Evolutionary conservation across 2,113 vertebrate species (phyloP).

Genomic region (Rana temporaria): DNA sequence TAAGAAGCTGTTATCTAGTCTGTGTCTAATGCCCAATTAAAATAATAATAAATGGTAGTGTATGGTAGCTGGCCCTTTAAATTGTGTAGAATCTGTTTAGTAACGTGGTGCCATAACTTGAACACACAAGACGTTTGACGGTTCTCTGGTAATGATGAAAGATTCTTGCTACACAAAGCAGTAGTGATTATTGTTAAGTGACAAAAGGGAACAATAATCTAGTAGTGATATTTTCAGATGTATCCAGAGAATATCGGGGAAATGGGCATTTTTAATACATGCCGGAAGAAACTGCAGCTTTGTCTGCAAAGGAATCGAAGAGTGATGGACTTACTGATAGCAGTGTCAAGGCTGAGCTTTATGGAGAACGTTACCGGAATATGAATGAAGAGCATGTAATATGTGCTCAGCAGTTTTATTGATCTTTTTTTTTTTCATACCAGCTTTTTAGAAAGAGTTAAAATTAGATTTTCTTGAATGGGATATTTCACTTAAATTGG

Average conservation of each 20-base stretch:
- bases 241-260: too few relatives aligned
- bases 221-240: too few relatives aligned
- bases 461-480: background rate
- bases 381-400: background rate
- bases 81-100: background rate
- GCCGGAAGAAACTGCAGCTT: background rate
- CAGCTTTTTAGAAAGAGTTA: background rate
- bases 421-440: background rate
- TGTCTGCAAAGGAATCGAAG: background rate
- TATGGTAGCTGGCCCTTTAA: background rate
- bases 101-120: background rate
- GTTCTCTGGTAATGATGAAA: background rate
- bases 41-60: background rate
- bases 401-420: background rate
- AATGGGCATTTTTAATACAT: background rate
- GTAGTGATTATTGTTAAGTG: background rate
- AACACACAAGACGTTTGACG: background rate
- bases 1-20: too few relatives aligned
- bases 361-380: background rate
- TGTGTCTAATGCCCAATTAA: too few relatives aligned
- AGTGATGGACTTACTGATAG: conserved; percentile 12
- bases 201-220: too few relatives aligned
- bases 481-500: too few relatives aligned
- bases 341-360: background rate
- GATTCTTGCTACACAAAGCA: background rate